phyloP scores from a whole-genome alignment of 2,113 vertebrate species.

The Callithrix jacchus region DNA sequence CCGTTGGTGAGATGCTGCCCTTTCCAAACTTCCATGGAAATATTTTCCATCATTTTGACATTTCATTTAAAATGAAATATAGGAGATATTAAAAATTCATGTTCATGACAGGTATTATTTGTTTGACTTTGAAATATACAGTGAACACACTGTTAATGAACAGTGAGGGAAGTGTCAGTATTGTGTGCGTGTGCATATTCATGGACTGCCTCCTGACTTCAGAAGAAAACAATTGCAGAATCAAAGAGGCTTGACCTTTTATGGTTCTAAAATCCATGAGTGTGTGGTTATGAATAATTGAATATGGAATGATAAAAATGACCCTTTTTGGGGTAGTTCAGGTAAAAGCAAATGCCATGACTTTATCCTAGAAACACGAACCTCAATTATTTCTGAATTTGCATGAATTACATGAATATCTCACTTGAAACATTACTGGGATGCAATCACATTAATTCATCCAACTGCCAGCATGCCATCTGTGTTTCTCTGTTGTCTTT shows the following conservation, averaged over 20 bases:
- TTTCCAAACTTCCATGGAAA: conserved; percentile 84
- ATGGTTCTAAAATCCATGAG: conserved; percentile 66
- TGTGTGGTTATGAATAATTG: conserved; percentile 83
- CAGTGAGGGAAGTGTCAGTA: conserved; percentile 81
- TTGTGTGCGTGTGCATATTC: conserved; percentile 90
- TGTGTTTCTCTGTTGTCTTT: conserved; percentile 13
- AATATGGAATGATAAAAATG: conserved; percentile 62
- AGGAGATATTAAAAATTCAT: conserved; percentile 87
- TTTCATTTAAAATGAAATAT: conserved; percentile 91
- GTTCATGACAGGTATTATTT: conserved; percentile 89
- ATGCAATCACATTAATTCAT: conserved; percentile 53
- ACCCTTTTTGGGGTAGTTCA: conserved; percentile 30
- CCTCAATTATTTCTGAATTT: conserved; percentile 74
- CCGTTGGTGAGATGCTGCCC: conserved; percentile 78
- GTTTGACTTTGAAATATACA: conserved; percentile 89
- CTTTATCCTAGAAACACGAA: conserved; percentile 55
- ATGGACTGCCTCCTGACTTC: conserved; percentile 82
- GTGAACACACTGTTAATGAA: conserved; percentile 87
- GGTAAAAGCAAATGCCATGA: conserved; percentile 66
- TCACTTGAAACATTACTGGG: conserved; percentile 23
- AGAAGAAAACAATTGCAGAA: conserved; percentile 71
- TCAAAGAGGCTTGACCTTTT: conserved; percentile 85
- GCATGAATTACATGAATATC: conserved; percentile 64
- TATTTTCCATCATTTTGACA: conserved; percentile 89
- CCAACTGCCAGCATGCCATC: conserved; percentile 41